Base-by-base conservation (phyloP, 1,140 invertebrate genomes). In the Sarcophaga bullata region DNA sequence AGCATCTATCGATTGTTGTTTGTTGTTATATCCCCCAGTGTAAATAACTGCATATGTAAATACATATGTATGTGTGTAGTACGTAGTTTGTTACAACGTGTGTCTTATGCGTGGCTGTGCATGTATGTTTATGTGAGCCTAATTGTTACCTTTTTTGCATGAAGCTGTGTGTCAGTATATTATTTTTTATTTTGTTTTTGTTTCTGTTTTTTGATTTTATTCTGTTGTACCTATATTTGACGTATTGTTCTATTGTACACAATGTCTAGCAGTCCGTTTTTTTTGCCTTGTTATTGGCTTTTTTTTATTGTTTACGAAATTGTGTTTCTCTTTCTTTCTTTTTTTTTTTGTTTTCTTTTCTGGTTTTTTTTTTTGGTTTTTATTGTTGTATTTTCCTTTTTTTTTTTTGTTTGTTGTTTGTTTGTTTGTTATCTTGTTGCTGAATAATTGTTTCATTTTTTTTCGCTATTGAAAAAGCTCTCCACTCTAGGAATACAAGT, bases 1-100 rank as follows among this genome's bases (percentile, higher is more conserved):
- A 52, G n/a, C 62, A 78, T 52, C n/a, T 78, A 50, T 78, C 48
- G 75, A 78, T 78, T 78, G 75, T 78, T 78, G 48, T 78, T 50
- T 52, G 73, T 50, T 52, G 73, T 82, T n/a, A 15, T 19, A 78
- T 52, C 17, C 49, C 49, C 25, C 17, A 37, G 25, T 37, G 25
- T n/a, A n/a, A n/a, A n/a, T n/a, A n/a, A n/a, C n/a, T n/a, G n/a
- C n/a, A n/a, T n/a, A n/a, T n/a, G n/a, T n/a, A n/a, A n/a, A n/a
- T n/a, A n/a, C n/a, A n/a, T n/a, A n/a, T n/a, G n/a, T n/a, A n/a
- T 25, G 62, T 68, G 62, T 19, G 62, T 68, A 68, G n/a, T 68
- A 19, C 62, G 62, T 72, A 19, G 47, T 17, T 68, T 17, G 17
- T 81, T 17, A 8, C 11, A 19, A 48, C 17, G 13, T 52, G 47